Evolutionary conservation across 2,113 vertebrate species (phyloP), one percentile per base, ranked within the genome.

Genomic region (Lipotes vexillifer): DNA sequence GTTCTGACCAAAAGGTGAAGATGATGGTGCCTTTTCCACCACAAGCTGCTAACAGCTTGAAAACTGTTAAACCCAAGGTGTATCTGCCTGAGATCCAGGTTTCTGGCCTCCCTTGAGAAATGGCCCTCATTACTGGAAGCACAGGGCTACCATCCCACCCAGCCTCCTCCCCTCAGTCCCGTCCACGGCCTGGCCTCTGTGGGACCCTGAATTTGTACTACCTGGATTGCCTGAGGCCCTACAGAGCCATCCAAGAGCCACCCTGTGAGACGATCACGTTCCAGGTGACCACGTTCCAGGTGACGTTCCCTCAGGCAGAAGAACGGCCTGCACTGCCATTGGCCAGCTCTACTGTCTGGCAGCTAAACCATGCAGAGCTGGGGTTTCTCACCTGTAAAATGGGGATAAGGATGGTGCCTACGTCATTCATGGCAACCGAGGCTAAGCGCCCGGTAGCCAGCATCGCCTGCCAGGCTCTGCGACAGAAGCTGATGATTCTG

Each of bases 261-360:
- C 9, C n/a, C 18, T 6, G 49, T 0, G 1, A 33, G 52, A 38
- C 0, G 6, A 20, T 55, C 8, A 17, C 2, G 5, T 21, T 38
- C 12, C 46, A 31, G 74, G 46, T 52, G 31, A 77, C 6, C 27
- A 49, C 75, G 33, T n/a, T n/a, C 74, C 31, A 21, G 44, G 12
- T 2, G 33, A 49, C 9, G 12, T 17, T 33, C 57, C 33, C 44
- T 27, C 23, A n/a, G 41, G 86, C 14, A 46, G 9, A 36, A 31
- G 49, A 49, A 65, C 8, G 33, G 18, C 29, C 23, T 6, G 44
- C 2, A 0, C 52, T 25, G 20, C 38, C 78, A 41, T 11, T 41
- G 27, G 15, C 25, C 12, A n/a, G 61, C 66, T 86, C 61, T 61
- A 6, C 10, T 3, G 15, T 27, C n/a, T 13, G 0, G 5, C 1